Evolutionary conservation across 2,113 vertebrate genomes (phyloP).

Genomic region (Lontra canadensis): DNA sequence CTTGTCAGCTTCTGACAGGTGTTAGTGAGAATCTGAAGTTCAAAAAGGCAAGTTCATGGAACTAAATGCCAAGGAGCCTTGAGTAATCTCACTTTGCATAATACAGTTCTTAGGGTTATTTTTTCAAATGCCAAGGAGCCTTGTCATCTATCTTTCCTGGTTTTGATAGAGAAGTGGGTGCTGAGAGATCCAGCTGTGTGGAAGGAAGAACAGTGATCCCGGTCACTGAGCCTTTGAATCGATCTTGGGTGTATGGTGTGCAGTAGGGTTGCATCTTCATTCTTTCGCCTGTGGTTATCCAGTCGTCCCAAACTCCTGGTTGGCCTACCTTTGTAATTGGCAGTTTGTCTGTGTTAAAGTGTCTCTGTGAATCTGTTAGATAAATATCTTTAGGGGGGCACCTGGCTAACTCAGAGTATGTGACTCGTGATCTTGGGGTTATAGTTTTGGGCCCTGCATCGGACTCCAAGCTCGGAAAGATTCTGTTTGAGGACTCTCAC

Average conservation of each 20-base stretch:
- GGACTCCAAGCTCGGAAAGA: no score
- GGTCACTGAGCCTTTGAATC: background rate
- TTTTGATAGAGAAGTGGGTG: background rate
- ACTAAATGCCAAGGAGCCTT: slow-evolving; percentile 22
- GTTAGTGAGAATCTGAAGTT: slow-evolving; percentile 11
- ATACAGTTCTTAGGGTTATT: background rate
- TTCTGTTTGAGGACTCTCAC: no score
- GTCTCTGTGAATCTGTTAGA: background rate
- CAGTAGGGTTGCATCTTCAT: background rate
- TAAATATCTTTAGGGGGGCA: background rate
- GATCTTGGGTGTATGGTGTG: background rate
- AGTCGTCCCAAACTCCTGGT: background rate
- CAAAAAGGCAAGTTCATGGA: slow-evolving; percentile 40
- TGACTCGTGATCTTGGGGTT: background rate
- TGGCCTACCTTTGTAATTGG: background rate
- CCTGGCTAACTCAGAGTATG: background rate
- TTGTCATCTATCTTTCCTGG: background rate
- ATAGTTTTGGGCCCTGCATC: no score
- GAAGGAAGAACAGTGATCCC: background rate
- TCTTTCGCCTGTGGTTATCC: background rate
- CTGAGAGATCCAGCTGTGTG: background rate
- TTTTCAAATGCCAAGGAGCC: slow-evolving; percentile 18
- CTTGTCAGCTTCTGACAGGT: slow-evolving; percentile 54
- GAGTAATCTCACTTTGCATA: slow-evolving; percentile 34
- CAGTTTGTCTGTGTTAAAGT: background rate